phyloP scores from a whole-genome alignment of 1,140 invertebrate species.

The Drosophila persimilis region DNA sequence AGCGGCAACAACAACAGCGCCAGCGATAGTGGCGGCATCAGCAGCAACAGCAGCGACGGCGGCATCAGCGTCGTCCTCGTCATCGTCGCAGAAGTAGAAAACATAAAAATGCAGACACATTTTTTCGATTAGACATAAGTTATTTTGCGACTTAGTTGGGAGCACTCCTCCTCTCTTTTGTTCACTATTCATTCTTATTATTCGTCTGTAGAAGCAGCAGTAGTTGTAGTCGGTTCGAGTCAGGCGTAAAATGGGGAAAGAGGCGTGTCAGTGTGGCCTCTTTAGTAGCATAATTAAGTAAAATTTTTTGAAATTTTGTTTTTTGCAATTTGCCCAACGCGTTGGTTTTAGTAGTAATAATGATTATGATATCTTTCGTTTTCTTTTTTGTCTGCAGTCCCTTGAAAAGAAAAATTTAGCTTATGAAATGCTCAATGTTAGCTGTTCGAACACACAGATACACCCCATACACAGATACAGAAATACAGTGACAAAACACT shows the following conservation, averaged over 20 bases:
- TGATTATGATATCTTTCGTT: slow-evolving; percentile 30
- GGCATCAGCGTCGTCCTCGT: slow-evolving; percentile 38
- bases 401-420: slow-evolving; percentile 42
- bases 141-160: slow-evolving; percentile 62
- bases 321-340: slow-evolving; percentile 68
- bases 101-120: slow-evolving; percentile 39
- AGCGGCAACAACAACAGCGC: slow-evolving; percentile 5
- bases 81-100: slow-evolving; percentile 70
- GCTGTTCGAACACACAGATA: slow-evolving; percentile 37
- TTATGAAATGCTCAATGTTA: slow-evolving; percentile 74
- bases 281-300: slow-evolving; percentile 74
- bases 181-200: slow-evolving; percentile 59
- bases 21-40: slow-evolving; percentile 1
- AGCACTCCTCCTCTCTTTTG: slow-evolving; percentile 57
- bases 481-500: slow-evolving; percentile 13
- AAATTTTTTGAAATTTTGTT: slow-evolving; percentile 67
- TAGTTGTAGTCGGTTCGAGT: slow-evolving; percentile 55
- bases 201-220: slow-evolving; percentile 35
- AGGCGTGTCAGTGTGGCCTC: slow-evolving; percentile 61
- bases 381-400: slow-evolving; percentile 44
- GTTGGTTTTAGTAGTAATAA: slow-evolving; percentile 69
- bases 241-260: slow-evolving; percentile 59
- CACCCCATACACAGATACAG: slow-evolving; percentile 2
- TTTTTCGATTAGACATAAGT: slow-evolving; percentile 62
- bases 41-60: no score